These are phyloP conservation scores for Parnassius mnemosyne DNA, from an alignment of 2,888 invertebrate species.

Conservation along the genomic window DNA sequence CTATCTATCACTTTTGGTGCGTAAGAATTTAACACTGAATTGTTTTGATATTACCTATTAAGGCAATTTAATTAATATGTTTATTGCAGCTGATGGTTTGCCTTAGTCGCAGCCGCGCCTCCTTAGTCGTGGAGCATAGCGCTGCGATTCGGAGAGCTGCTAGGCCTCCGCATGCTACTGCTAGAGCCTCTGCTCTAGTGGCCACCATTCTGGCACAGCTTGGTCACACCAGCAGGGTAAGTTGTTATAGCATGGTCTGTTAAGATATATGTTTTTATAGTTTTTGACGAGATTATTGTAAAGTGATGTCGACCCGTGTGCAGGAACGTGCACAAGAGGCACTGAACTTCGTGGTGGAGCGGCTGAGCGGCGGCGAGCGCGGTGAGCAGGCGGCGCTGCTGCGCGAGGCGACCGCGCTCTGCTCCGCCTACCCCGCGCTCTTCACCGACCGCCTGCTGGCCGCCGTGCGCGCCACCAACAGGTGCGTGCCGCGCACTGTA, in stretches of 20 bases:
- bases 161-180: conserved; percentile 78
- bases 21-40: too few relatives aligned
- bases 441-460: conserved; percentile 89
- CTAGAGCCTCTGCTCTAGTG: conserved; percentile 83
- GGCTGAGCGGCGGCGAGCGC: conserved; percentile 85
- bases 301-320: not conserved
- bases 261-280: not conserved
- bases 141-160: conserved; percentile 84
- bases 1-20: too few relatives aligned
- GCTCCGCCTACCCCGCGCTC: conserved; percentile 89
- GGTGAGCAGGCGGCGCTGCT: conserved; percentile 87
- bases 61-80: not conserved
- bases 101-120: conserved; percentile 85
- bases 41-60: too few relatives aligned
- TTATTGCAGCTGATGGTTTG: conserved; percentile 84
- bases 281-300: not conserved
- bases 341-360: conserved; percentile 89
- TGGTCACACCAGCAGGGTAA: conserved; percentile 85
- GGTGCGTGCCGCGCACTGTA: conserved; percentile 40
- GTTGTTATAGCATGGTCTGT: conserved; percentile 15
- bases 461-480: conserved; percentile 85
- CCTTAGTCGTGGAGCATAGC: conserved; percentile 86
- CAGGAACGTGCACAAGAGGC: conserved; percentile 91
- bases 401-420: conserved; percentile 89
- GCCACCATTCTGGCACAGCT: conserved; percentile 86